Evolutionary conservation across 2,113 vertebrate species (phyloP).

Genomic region (Condylura cristata): DNA sequence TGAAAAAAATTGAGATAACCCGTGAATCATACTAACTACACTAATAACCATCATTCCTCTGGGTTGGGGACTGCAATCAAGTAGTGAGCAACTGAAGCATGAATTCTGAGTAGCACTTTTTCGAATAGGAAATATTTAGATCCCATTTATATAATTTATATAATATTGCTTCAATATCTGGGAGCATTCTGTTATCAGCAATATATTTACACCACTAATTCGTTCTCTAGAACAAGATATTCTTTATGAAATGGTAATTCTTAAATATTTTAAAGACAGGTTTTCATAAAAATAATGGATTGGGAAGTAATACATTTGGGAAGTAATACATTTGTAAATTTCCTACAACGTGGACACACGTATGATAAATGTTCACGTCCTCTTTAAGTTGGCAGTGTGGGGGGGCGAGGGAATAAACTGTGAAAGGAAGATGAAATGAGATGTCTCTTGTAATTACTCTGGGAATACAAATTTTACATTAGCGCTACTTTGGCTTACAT

Average conservation of each 20-base stretch:
- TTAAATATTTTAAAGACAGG: background rate
- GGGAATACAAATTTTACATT: background rate
- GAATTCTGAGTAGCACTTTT: background rate
- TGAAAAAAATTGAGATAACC: no score
- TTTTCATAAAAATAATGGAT: background rate
- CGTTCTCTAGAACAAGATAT: background rate
- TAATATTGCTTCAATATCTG: conserved; percentile 6
- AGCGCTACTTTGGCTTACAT: background rate
- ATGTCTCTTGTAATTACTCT: background rate
- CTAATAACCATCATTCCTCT: background rate
- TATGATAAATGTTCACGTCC: background rate
- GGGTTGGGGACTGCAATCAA: background rate
- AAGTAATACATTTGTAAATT: background rate
- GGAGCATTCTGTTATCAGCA: background rate
- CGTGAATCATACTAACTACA: background rate
- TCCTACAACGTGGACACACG: background rate
- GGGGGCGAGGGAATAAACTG: fast-evolving
- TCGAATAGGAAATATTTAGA: background rate
- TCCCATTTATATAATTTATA: background rate
- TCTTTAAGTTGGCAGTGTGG: background rate
- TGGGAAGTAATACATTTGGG: no score
- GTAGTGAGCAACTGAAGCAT: background rate
- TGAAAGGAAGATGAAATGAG: background rate
- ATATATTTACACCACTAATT: background rate
- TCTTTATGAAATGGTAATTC: background rate